Conservation (phyloP, 2,113 vertebrate genomes). For the Anthoscopus minutus region DNA sequence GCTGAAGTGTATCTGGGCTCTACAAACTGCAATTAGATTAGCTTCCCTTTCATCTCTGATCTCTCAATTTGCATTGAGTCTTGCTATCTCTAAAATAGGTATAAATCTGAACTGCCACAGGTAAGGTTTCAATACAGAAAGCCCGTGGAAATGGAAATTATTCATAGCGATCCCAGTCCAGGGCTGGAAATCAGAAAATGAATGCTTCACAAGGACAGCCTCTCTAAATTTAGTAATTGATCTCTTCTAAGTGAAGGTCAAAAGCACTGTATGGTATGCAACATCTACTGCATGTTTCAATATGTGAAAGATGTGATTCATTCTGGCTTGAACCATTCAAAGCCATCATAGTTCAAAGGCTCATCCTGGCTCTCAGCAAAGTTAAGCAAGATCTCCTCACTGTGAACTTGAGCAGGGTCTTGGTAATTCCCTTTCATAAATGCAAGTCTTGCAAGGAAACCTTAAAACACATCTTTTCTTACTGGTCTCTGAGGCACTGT, state of each 20-base stretch:
- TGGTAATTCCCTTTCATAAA: background rate
- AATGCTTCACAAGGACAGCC: background rate
- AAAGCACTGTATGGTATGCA: background rate
- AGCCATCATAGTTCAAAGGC: background rate
- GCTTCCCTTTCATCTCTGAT: background rate
- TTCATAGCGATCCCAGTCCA: background rate
- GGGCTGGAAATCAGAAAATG: background rate
- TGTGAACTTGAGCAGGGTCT: background rate
- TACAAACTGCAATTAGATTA: background rate
- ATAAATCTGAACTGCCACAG: background rate
- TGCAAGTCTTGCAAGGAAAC: background rate
- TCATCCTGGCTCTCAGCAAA: background rate
- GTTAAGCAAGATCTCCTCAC: background rate
- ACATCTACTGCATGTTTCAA: background rate
- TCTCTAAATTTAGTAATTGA: background rate
- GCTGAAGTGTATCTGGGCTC: background rate
- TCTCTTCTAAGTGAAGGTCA: background rate
- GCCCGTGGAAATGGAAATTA: background rate
- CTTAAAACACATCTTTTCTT: background rate
- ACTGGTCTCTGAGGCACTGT: background rate
- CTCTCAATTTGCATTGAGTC: background rate
- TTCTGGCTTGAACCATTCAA: background rate
- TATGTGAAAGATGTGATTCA: background rate
- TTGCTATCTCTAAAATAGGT: background rate
- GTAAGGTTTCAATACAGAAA: background rate